These are phyloP conservation scores for Fratercula arctica DNA, from an alignment of 2,797 vertebrate genomes.

Conservation along the genomic window DNA sequence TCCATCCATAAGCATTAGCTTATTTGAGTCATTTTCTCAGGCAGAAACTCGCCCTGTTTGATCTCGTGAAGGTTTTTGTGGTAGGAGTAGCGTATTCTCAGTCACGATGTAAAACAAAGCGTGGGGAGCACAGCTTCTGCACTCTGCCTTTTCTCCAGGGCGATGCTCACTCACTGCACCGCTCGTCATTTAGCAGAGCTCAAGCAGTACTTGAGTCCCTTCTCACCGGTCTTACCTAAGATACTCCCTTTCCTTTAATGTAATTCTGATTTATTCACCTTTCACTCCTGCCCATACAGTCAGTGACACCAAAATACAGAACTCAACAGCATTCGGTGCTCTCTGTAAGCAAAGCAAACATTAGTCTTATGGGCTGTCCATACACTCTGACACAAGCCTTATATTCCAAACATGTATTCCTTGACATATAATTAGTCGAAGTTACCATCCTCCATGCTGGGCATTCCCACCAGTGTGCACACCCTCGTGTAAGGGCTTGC, in stretches of 20 bases:
- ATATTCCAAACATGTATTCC: accelerated
- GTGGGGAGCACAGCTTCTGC: neutral
- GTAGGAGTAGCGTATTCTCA: neutral
- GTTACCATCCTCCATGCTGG: neutral
- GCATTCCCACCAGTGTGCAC: neutral
- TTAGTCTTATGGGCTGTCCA: accelerated
- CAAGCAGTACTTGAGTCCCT: neutral
- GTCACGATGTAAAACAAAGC: neutral
- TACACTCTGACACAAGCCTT: neutral
- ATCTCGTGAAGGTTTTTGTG: neutral
- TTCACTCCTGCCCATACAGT: neutral
- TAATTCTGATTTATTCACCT: neutral
- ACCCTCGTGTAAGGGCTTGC: neutral
- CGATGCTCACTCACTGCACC: accelerated
- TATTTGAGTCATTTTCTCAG: neutral
- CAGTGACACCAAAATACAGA: neutral
- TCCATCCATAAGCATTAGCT: neutral
- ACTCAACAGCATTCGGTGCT: neutral
- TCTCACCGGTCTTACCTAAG: neutral
- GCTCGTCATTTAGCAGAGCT: accelerated
- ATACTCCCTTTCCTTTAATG: neutral
- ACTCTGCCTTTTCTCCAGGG: neutral
- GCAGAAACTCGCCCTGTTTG: neutral
- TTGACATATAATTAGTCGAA: neutral
- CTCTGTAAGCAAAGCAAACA: neutral